Percentiles rank a stretch among this genome's conserved stretches.
phyloP scores from a whole-genome alignment of 2,797 vertebrate species.

The Tragopan temminckii region DNA sequence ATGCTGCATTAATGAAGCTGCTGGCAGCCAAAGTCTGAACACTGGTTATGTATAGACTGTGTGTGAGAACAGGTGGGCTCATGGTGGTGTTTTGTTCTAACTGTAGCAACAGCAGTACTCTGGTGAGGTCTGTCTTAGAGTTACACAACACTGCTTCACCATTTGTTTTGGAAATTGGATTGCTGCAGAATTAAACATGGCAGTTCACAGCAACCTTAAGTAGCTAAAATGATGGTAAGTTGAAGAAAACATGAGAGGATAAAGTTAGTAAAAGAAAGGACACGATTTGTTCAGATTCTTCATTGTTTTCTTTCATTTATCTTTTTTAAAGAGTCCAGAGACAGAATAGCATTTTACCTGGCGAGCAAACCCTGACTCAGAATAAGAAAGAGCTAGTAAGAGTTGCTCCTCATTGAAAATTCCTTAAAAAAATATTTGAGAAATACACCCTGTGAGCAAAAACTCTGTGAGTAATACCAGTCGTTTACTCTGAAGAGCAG shows the following conservation, averaged over 20 bases:
- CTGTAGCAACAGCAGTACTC: not conserved
- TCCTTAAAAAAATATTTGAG: not conserved
- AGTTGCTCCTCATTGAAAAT: not conserved
- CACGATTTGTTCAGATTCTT: not conserved
- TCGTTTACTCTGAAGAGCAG: not conserved
- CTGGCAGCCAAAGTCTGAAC: not conserved
- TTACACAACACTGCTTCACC: not conserved
- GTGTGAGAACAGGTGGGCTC: not conserved
- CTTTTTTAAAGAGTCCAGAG: not conserved
- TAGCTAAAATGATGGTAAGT: not conserved
- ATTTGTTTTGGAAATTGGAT: not conserved
- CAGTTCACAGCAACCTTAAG: not conserved
- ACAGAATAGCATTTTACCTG: not conserved
- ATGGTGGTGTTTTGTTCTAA: not conserved
- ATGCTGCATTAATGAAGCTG: not conserved
- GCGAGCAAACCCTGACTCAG: not conserved
- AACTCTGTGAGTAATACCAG: not conserved
- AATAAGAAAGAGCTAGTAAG: not conserved
- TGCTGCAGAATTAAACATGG: not conserved
- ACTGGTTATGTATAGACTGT: not conserved
- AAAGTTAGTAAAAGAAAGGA: not conserved
- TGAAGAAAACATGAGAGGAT: not conserved
- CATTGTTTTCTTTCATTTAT: not conserved
- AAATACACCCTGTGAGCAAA: not conserved
- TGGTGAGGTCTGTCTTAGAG: not conserved